Base-by-base conservation (phyloP, 2,113 vertebrate genomes). In the Alexandromys fortis region DNA sequence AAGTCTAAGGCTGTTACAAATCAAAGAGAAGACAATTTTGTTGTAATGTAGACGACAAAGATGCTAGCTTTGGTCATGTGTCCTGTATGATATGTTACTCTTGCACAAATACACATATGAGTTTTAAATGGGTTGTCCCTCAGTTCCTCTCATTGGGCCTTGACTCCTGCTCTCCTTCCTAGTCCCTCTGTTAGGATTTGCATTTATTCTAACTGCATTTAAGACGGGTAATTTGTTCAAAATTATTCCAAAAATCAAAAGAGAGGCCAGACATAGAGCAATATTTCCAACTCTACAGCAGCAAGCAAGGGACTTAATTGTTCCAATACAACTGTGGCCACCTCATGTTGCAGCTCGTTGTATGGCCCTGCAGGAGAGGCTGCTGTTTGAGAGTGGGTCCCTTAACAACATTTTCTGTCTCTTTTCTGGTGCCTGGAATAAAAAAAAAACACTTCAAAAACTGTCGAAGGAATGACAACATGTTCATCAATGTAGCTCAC, bases 401-500 rank as follows among this genome's bases (percentile, higher is more conserved):
- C n/a, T 88, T 58, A 83, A 30, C 9, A 86, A 14, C 42, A 8
- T 82, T 76, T 94, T 61, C 58, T 95, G 47, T 83, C 35, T 35
- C 58, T 14, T 87, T 90, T 89, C 33, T 19, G 38, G n/a, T 47
- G 58, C 93, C 33, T 88, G 58, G 70, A 14, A 76, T 89, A 92
- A 90, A 42, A n/a, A n/a, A 68, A 92, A 91, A 91, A 70, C 92
- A 33, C 35, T 82, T 61, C 58, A 88, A 4, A 70, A 90, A 85
- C 75, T 91, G 28, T 86, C 79, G 68, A 49, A 92, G 63, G 94
- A 94, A 93, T 82, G 65, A 45, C 90, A 85, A 75, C 55, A 77
- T 7, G 24, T 81, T 79, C 93, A 91, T 88, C 65, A 94, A 22
- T 93, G 73, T 82, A 86, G 78, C 13, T 38, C 16, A 0, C 61